These are phyloP conservation scores for Baronia brevicornis DNA, from an alignment of 2,888 invertebrate genomes.

Conservation along the genomic window DNA sequence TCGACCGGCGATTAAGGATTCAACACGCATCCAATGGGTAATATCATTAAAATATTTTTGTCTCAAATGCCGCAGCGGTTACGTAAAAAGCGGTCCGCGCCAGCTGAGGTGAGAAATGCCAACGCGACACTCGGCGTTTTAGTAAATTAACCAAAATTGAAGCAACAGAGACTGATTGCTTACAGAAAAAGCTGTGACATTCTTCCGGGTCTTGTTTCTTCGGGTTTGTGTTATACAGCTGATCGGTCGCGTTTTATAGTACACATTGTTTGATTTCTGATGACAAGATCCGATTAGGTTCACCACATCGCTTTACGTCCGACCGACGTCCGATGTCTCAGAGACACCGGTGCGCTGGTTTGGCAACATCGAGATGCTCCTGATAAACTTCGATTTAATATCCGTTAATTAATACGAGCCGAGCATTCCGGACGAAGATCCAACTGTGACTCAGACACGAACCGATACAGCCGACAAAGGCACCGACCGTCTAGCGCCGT, in stretches of 20 bases:
- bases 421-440: conserved; percentile 64
- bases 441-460: conserved; percentile 65
- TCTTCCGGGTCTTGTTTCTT: conserved; percentile 23
- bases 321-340: conserved; percentile 49
- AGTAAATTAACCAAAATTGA: conserved; percentile 49
- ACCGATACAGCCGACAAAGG: conserved; percentile 67
- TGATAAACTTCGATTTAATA: conserved; percentile 73
- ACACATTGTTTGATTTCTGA: conserved; percentile 68
- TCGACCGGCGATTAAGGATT: conserved; percentile 64
- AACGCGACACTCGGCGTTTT: conserved; percentile 44
- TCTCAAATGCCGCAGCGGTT: conserved; percentile 61
- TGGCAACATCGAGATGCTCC: conserved; percentile 69
- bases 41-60: conserved; percentile 75
- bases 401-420: conserved; percentile 73
- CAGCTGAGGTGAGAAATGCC: conserved; percentile 69
- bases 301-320: conserved; percentile 47
- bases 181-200: conserved; percentile 4
- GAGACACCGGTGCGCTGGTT: conserved; percentile 63
- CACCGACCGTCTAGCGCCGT: conserved; percentile 59
- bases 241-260: conserved; percentile 53
- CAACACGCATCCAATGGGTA: conserved; percentile 67
- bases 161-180: conserved; percentile 24
- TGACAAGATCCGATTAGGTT: conserved; percentile 64
- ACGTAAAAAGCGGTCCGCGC: conserved; percentile 56
- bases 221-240: too few relatives aligned